Percentiles rank a stretch among this genome's conserved stretches.
Evolutionary conservation across 2,888 invertebrate genomes (phyloP).

Genomic region (Oxycera nigricornis): DNA sequence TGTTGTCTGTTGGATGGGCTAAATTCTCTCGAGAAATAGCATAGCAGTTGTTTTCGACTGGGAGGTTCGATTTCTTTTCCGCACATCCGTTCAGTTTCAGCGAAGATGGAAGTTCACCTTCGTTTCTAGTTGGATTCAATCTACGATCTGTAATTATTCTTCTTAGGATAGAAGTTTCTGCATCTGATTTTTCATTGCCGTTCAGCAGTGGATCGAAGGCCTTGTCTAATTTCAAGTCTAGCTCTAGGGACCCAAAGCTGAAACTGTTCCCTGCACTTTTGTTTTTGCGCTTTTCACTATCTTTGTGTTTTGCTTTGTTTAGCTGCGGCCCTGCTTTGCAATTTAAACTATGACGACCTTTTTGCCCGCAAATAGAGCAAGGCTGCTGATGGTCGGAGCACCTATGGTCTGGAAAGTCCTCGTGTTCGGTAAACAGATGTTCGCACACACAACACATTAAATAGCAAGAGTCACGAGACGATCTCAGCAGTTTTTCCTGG

Average conservation of each 20-base stretch:
- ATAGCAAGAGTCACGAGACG: slow-evolving; percentile 73
- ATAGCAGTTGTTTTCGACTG: too few relatives aligned
- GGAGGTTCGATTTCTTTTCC: not conserved
- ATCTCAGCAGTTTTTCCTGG: slow-evolving; percentile 72
- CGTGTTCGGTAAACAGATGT: slow-evolving; percentile 76
- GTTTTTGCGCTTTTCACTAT: slow-evolving; percentile 47
- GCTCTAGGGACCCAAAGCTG: slow-evolving; percentile 29
- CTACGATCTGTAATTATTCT: slow-evolving; percentile 11
- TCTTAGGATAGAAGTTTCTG: slow-evolving; percentile 18
- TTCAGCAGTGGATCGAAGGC: not conserved
- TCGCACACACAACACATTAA: slow-evolving; percentile 84
- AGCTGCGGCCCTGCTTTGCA: slow-evolving; percentile 53
- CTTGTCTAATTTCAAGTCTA: not conserved
- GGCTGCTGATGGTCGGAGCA: slow-evolving; percentile 64
- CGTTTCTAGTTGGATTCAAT: not conserved
- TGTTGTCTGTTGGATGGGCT: too few relatives aligned
- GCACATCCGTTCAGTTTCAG: slow-evolving; percentile 13
- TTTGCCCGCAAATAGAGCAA: slow-evolving; percentile 59
- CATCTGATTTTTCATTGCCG: not conserved
- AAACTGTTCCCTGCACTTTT: slow-evolving; percentile 47
- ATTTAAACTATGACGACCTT: slow-evolving; percentile 57
- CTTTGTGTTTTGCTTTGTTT: slow-evolving; percentile 9
- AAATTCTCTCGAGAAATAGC: not conserved
- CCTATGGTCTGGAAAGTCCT: slow-evolving; percentile 78
- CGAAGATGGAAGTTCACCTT: not conserved